A percentile compares a stretch with the other conserved stretches of the same genome.
These are phyloP conservation scores for Erebia epiphron DNA, from an alignment of 2,888 invertebrate genomes.

Conservation along the genomic window DNA sequence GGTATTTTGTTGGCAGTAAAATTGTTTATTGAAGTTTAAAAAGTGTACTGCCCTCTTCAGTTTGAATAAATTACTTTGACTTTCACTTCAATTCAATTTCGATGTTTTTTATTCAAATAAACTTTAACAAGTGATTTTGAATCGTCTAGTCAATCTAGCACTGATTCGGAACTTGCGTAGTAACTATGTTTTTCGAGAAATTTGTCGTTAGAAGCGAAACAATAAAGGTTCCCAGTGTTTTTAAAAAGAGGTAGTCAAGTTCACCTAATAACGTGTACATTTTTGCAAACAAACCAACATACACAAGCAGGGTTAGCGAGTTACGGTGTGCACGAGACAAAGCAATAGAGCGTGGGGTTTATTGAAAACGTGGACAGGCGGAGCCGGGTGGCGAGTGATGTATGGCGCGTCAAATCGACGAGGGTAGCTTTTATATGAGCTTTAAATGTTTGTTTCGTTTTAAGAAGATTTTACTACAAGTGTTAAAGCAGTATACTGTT, in stretches of 20 bases:
- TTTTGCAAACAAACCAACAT: slow-evolving; percentile 8
- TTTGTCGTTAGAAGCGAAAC: no score
- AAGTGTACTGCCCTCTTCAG: no score
- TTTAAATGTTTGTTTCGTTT: not conserved
- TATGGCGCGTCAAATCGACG: slow-evolving; percentile 22
- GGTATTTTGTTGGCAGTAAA: no score
- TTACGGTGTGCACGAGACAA: slow-evolving; percentile 3
- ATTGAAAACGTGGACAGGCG: slow-evolving; percentile 27
- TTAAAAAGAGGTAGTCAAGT: not conserved
- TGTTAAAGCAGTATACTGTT: no score
- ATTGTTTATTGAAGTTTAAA: no score
- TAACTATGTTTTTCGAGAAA: no score
- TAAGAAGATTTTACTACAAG: not conserved
- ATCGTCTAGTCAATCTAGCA: no score
- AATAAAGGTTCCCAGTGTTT: not conserved
- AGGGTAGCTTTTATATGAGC: slow-evolving; percentile 11
- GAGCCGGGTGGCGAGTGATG: slow-evolving; percentile 35
- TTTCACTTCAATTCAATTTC: no score
- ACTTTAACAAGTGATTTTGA: no score
- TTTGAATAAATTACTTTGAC: no score
- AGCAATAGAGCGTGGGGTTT: slow-evolving; percentile 21
- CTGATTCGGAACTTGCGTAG: no score
- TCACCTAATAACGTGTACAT: not conserved
- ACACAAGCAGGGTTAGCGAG: slow-evolving; percentile 3
- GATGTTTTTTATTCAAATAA: no score